These are phyloP conservation scores for Crypturellus undulatus DNA, from an alignment of 2,113 vertebrate genomes.

Conservation along the genomic window DNA sequence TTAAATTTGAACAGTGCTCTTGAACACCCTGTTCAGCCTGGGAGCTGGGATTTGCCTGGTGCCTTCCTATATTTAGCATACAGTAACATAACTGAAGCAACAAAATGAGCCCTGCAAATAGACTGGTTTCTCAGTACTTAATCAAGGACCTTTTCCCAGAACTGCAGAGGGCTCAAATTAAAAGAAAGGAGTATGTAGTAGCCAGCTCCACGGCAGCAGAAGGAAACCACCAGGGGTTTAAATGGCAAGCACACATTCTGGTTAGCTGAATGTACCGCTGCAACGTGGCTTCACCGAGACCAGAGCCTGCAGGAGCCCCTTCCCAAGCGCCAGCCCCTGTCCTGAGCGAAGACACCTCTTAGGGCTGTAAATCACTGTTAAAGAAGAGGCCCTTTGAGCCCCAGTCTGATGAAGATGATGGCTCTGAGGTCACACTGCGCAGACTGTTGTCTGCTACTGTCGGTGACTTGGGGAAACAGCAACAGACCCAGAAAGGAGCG, in stretches of 20 bases:
- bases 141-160: slow-evolving; percentile 70
- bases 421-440: neutral
- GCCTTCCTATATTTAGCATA: slow-evolving; percentile 71
- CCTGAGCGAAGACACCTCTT: neutral
- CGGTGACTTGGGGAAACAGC: neutral
- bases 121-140: slow-evolving; percentile 63
- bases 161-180: slow-evolving; percentile 65
- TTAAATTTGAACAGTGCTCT: slow-evolving; percentile 32
- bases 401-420: neutral
- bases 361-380: neutral
- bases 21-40: slow-evolving; percentile 58
- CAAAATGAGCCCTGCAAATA: slow-evolving; percentile 65
- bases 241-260: slow-evolving; percentile 8
- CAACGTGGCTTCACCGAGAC: neutral
- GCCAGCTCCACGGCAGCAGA: slow-evolving; percentile 42
- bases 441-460: neutral
- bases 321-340: neutral
- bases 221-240: slow-evolving; percentile 42
- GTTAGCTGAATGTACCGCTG: slow-evolving; percentile 5
- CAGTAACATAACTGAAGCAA: slow-evolving; percentile 66
- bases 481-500: neutral
- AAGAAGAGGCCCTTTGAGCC: neutral
- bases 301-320: neutral
- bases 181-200: slow-evolving; percentile 69
- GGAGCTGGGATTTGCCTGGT: slow-evolving; percentile 43